These are phyloP conservation scores for Acyrthosiphon pisum DNA, from an alignment of 1,140 invertebrate genomes.

Conservation along the genomic window DNA sequence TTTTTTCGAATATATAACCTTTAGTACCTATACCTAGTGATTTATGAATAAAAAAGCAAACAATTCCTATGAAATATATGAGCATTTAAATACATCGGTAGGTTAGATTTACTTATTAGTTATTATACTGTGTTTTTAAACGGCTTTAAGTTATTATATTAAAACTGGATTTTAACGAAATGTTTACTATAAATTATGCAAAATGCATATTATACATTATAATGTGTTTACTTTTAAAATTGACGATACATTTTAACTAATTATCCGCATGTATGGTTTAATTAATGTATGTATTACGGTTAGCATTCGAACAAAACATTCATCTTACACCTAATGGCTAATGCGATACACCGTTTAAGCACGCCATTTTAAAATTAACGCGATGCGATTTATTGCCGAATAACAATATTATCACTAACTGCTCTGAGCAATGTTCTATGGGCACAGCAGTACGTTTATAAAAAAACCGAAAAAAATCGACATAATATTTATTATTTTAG, in stretches of 20 bases:
- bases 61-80: background rate
- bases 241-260: background rate
- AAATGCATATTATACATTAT: background rate
- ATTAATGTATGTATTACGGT: background rate
- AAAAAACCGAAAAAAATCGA: background rate
- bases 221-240: background rate
- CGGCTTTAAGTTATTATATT: background rate
- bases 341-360: background rate
- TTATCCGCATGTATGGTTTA: background rate
- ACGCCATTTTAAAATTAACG: background rate
- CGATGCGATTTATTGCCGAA: background rate
- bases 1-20: background rate
- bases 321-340: background rate
- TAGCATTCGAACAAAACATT: background rate
- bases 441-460: background rate
- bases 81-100: background rate
- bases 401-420: background rate
- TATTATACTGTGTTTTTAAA: background rate
- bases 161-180: slow-evolving; percentile 8
- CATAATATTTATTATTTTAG: background rate
- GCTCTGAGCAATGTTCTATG: background rate
- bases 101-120: background rate
- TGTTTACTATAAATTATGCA: background rate
- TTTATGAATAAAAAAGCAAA: background rate
- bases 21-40: background rate